Evolutionary conservation across 2,888 invertebrate genomes (phyloP).

Genomic region (Chymomyza procnemis): DNA sequence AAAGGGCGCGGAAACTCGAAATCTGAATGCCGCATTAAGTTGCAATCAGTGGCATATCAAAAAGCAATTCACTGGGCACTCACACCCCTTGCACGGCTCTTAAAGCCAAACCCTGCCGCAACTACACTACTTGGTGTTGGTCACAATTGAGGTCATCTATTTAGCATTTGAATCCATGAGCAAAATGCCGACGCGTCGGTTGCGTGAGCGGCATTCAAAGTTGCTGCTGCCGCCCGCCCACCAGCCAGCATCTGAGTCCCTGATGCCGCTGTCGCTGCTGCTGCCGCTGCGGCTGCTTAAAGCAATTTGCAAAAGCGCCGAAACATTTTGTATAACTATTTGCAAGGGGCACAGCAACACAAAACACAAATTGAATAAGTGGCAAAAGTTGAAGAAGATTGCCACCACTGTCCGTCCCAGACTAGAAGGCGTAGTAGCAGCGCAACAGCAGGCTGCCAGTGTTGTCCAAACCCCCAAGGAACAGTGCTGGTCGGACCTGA

Average conservation of each 20-base stretch:
- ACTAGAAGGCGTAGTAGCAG: background rate
- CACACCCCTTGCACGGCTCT: too few relatives aligned
- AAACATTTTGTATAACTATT: conserved; percentile 4
- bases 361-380: conserved; percentile 13
- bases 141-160: conserved; percentile 4
- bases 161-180: conserved; percentile 13
- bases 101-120: background rate
- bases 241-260: too few relatives aligned
- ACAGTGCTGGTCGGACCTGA: background rate
- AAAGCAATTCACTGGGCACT: conserved; percentile 9
- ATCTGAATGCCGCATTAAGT: conserved; percentile 11
- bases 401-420: background rate
- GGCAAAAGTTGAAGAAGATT: conserved; percentile 10
- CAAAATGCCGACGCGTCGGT: background rate
- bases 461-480: background rate
- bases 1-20: background rate
- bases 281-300: conserved; percentile 3
- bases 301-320: conserved; percentile 11
- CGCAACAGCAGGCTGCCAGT: too few relatives aligned
- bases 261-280: background rate
- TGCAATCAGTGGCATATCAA: conserved; percentile 25
- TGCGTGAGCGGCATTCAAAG: background rate
- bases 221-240: background rate
- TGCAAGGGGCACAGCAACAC: background rate
- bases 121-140: background rate